Evolutionary conservation across 1,140 invertebrate species (phyloP).

Genomic region (Dendrolimus kikuchii): DNA sequence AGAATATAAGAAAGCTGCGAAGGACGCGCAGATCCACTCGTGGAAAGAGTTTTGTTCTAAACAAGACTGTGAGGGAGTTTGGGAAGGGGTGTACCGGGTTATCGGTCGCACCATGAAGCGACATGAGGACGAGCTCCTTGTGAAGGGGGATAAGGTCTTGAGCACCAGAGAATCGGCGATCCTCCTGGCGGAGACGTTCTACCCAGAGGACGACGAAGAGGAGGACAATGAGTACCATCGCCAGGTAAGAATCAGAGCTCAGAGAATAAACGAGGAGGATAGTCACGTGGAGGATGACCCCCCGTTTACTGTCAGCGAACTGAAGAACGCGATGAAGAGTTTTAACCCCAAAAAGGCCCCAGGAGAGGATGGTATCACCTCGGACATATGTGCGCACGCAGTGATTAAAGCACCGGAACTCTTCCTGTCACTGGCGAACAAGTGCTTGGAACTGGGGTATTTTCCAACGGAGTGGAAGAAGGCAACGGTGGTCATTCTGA

Average conservation of each 20-base stretch:
- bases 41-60: constrained; percentile 15
- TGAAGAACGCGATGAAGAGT: no score
- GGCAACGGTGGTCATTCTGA: constrained; percentile 8
- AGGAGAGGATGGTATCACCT: no score
- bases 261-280: not conserved
- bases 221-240: constrained; percentile 6
- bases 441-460: no score
- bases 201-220: constrained; percentile 6
- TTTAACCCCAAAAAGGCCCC: no score
- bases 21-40: constrained; percentile 1
- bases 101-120: constrained; percentile 10
- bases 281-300: constrained; percentile 7
- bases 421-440: no score
- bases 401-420: no score
- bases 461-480: no score
- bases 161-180: constrained; percentile 7
- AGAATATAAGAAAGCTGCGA: constrained; percentile 6
- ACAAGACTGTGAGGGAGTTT: not conserved
- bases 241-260: not conserved
- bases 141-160: not conserved
- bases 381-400: no score
- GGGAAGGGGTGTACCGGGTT: constrained; percentile 3
- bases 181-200: constrained; percentile 13
- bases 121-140: constrained; percentile 8
- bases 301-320: no score